Evolutionary conservation across 2,113 vertebrate genomes (phyloP), one percentile per base, ranked within the genome.

Genomic region (Saguinus imperator): DNA sequence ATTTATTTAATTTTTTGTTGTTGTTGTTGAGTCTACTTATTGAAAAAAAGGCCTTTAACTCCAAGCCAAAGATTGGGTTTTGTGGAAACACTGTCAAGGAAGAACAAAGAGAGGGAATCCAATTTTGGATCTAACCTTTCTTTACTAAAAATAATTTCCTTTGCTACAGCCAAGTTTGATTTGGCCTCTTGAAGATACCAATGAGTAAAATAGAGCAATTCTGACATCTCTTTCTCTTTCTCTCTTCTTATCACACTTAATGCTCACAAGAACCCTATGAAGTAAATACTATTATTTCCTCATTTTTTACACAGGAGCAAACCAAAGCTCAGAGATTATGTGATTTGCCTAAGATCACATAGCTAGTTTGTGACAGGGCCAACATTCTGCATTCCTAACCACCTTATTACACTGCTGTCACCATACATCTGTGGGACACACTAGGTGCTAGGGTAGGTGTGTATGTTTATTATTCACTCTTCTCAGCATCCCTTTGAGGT

Each of bases 81-180:
- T 92, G 37, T 95, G 50, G 70, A 88, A 93, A 92, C 55, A 50
- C 50, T 91, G 25, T 61, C 25, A 13, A 86, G 94, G 79, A 92
- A 66, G 43, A 96, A 70, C 23, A 25, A 73, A 17, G 40, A 91
- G 20, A 86, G 17, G 64, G 58, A 91, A 82, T 70, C 48, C 8
- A 91, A 45, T 86, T 91, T 64, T 91, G 66, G 37, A 93, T 21
- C 66, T 77, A 88, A 79, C 5, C 45, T 91, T 89, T 86, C 52
- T 96, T 88, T 85, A 61, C 37, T 64, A 73, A 94, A 35, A 82
- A 76, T 88, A 48, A 91, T 79, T 94, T 86, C 29, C 55, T 83
- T 91, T 77, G 43, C 27, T 85, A 1, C 6, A 86, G 76, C 35
- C 77, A 86, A 73, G 10, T 79, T 94, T 94, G 79, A 93, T 93